A percentile compares a stretch with the other conserved stretches of the same genome.
phyloP scores from a whole-genome alignment of 2,888 invertebrate genomes.

The Campoplex nolae region DNA sequence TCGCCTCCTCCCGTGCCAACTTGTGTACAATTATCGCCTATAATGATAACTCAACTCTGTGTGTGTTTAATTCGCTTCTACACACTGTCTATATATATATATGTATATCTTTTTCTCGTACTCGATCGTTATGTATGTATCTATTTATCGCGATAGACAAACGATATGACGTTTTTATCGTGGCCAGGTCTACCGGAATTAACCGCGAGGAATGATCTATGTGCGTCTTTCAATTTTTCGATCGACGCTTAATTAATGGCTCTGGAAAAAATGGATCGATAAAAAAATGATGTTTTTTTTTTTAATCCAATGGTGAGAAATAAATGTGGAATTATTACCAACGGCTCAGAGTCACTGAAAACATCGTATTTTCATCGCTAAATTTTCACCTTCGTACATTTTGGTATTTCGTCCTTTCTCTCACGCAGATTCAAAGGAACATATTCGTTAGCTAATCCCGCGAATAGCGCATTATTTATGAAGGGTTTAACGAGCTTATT shows the following conservation, averaged over 20 bases:
- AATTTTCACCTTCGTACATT: neutral
- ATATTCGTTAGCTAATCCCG: neutral
- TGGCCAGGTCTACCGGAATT: conserved; percentile 62
- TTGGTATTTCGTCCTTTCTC: neutral
- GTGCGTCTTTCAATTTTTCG: conserved; percentile 1
- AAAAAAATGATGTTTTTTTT: neutral
- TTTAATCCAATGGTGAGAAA: neutral
- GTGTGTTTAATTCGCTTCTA: conserved; percentile 47
- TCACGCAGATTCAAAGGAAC: neutral
- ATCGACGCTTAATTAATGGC: conserved; percentile 20
- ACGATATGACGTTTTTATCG: conserved; percentile 63
- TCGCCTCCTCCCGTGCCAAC: conserved; percentile 65
- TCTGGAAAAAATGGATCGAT: neutral
- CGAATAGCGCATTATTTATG: neutral
- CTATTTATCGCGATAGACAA: conserved; percentile 59
- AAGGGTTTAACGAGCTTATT: conserved; percentile 35
- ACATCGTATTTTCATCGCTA: neutral
- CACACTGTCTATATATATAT: neutral
- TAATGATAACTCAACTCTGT: conserved; percentile 71
- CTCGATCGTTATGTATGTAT: conserved; percentile 41
- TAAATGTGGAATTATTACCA: neutral
- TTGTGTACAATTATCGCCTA: conserved; percentile 70
- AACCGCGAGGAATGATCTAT: conserved; percentile 37
- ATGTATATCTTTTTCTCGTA: conserved; percentile 29
- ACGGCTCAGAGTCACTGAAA: neutral